Conservation (phyloP, 1,140 invertebrate species). For the Anastrepha obliqua region DNA sequence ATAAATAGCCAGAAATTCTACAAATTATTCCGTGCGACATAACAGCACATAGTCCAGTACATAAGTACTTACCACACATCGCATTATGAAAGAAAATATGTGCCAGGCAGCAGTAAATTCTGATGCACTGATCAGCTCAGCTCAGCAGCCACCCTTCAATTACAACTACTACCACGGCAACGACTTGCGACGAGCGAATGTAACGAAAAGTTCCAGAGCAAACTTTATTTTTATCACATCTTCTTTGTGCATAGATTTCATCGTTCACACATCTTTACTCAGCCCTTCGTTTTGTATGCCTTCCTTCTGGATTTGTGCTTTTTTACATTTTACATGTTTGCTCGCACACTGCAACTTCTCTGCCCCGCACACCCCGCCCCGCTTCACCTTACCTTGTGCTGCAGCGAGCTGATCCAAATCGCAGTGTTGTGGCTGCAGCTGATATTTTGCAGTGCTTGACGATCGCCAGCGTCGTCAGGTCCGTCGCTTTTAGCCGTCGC, state of each 20-base stretch:
- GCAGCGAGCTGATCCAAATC: neutral
- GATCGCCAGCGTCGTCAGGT: neutral
- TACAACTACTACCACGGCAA: neutral
- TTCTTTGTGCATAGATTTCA: slow-evolving; percentile 36
- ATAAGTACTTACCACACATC: too few species aligned
- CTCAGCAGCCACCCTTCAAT: slow-evolving; percentile 25
- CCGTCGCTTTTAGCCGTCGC: neutral
- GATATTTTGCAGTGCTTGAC: neutral
- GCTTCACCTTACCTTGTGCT: neutral
- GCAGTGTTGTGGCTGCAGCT: neutral
- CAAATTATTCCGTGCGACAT: neutral
- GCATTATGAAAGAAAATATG: neutral
- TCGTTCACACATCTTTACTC: neutral
- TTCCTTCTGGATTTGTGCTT: neutral
- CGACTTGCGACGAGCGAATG: neutral
- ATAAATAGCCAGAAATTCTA: neutral
- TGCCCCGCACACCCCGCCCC: neutral
- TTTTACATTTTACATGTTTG: neutral
- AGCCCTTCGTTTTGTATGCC: neutral
- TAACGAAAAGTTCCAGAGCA: neutral
- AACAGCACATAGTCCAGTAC: neutral
- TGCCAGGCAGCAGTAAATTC: neutral
- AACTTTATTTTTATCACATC: slow-evolving; percentile 11
- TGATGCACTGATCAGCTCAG: neutral
- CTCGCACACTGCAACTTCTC: too few species aligned